A percentile compares a stretch with the other conserved stretches of the same genome.
Evolutionary conservation across 2,797 vertebrate genomes (phyloP).

Genomic region (Protonibea diacanthus): DNA sequence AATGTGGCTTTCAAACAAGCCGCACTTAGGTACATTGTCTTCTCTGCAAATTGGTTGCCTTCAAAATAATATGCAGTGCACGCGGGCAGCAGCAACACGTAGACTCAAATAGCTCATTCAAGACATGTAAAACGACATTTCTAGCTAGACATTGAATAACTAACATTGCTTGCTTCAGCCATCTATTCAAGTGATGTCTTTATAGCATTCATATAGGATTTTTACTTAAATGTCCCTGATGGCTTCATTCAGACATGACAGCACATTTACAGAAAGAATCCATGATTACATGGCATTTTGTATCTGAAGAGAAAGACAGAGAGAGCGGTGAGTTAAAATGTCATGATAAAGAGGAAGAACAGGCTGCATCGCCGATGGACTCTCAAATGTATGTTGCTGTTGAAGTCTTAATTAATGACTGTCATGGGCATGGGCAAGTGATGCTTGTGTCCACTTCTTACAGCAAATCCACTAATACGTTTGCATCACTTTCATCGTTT

Average conservation of each 20-base stretch:
- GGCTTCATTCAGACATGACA: background rate
- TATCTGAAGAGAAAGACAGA: background rate
- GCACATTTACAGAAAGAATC: background rate
- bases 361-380: background rate
- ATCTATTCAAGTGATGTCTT: background rate
- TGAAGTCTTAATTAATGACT: background rate
- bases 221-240: background rate
- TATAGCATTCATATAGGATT: background rate
- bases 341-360: background rate
- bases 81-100: background rate
- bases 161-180: background rate
- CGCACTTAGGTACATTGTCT: background rate
- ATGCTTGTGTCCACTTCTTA: too few species aligned
- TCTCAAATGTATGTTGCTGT: background rate
- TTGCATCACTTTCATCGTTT: background rate
- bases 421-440: background rate
- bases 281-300: background rate
- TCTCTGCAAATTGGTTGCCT: constrained; percentile 4
- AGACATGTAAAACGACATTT: background rate
- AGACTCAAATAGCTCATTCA: background rate
- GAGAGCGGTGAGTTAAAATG: background rate
- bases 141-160: background rate
- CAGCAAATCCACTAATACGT: background rate
- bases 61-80: background rate
- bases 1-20: constrained; percentile 3